Evolutionary conservation across 2,888 invertebrate species (phyloP).

Genomic region (Molorchus minor): DNA sequence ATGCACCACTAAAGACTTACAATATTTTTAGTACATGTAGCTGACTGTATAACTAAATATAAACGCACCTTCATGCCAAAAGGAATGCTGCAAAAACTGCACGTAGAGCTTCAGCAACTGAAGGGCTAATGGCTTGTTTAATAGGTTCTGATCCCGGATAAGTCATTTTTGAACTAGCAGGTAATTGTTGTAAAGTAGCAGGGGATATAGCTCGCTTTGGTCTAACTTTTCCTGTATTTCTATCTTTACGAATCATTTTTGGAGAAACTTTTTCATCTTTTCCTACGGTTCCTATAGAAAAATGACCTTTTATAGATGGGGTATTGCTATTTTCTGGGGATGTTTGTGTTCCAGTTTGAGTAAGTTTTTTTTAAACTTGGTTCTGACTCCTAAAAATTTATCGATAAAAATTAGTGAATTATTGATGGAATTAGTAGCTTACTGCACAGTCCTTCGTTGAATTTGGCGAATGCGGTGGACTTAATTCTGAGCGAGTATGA

Average conservation of each 20-base stretch:
- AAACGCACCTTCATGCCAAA: constrained; percentile 87
- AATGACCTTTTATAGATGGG: constrained; percentile 64
- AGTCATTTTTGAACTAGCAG: constrained; percentile 55
- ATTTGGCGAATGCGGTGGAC: constrained; percentile 63
- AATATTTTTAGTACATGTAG: no score
- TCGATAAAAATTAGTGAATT: constrained; percentile 9
- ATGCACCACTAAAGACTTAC: neutral
- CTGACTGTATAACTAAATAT: neutral
- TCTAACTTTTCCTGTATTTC: constrained; percentile 63
- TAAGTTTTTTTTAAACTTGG: constrained; percentile 62
- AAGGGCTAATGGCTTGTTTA: constrained; percentile 89
- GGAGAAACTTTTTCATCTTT: constrained; percentile 68
- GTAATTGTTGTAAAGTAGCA: constrained; percentile 61
- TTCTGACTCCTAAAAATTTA: constrained; percentile 54
- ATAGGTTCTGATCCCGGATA: constrained; percentile 66
- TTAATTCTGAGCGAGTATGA: constrained; percentile 65
- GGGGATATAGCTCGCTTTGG: constrained; percentile 62
- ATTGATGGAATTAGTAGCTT: constrained; percentile 29
- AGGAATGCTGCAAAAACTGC: constrained; percentile 95
- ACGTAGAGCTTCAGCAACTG: constrained; percentile 90
- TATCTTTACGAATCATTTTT: constrained; percentile 68
- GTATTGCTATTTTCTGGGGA: constrained; percentile 68
- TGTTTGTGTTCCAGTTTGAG: constrained; percentile 76
- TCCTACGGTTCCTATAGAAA: constrained; percentile 67
- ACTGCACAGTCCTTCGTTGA: constrained; percentile 57